Conservation (phyloP, 1,140 invertebrate genomes). For the Cheumatopsyche charites region DNA sequence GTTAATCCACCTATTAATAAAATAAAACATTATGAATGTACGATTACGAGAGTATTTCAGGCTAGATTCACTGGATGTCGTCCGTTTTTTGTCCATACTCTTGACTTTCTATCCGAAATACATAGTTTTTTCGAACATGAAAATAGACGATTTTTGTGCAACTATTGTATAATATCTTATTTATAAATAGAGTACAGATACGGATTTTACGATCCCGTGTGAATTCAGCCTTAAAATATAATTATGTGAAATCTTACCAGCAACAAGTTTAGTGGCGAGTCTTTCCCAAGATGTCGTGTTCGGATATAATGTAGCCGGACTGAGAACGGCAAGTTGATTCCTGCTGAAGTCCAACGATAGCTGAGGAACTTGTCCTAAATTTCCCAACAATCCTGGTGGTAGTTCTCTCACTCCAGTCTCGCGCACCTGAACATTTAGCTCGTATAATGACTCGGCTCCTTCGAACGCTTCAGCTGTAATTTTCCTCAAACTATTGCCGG, state of each 20-base stretch:
- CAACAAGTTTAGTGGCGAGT: constrained; percentile 78
- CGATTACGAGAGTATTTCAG: too few relatives aligned
- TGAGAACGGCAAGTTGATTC: constrained; percentile 79
- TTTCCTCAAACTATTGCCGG: constrained; percentile 70
- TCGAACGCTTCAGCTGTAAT: constrained; percentile 76
- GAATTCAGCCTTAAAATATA: neutral
- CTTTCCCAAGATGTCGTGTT: constrained; percentile 83
- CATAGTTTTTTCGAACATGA: too few relatives aligned
- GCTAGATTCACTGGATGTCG: too few relatives aligned
- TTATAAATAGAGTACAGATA: neutral
- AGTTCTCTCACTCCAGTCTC: constrained; percentile 76
- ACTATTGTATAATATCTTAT: too few relatives aligned
- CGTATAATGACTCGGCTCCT: constrained; percentile 66
- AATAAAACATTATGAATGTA: neutral
- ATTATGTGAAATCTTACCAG: constrained; percentile 62
- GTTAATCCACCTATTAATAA: constrained; percentile 75
- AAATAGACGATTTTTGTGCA: too few relatives aligned
- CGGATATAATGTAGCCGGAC: constrained; percentile 82
- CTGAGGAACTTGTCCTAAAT: constrained; percentile 77
- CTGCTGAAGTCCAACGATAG: constrained; percentile 81
- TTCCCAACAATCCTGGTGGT: constrained; percentile 77
- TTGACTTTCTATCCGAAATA: too few relatives aligned
- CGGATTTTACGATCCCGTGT: neutral
- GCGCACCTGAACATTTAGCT: constrained; percentile 76
- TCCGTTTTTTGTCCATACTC: too few relatives aligned